Percentiles rank a stretch among this genome's conserved stretches.
Evolutionary conservation across 2,797 vertebrate species (phyloP).

Genomic region (Leptoclinus maculatus): DNA sequence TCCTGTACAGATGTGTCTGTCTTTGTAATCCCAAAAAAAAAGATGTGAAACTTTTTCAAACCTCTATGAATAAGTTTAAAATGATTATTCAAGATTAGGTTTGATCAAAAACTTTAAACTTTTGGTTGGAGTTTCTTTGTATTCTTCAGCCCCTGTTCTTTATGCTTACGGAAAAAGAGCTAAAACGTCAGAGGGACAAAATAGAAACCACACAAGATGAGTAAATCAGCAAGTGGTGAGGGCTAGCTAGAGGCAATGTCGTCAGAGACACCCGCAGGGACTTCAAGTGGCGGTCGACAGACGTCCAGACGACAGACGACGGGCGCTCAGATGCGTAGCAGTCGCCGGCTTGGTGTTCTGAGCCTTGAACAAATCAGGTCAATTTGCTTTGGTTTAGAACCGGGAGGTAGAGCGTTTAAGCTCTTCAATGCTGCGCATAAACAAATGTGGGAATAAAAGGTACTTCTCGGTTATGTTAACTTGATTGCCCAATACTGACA

Average conservation of each 20-base stretch:
- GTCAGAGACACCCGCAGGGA: background rate
- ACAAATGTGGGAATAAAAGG: slow-evolving; percentile 29
- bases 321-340: background rate
- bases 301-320: background rate
- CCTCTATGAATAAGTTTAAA: background rate
- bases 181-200: background rate
- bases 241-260: background rate
- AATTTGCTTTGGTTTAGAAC: background rate
- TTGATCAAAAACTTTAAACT: background rate
- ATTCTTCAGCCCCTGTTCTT: background rate
- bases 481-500: slow-evolving; percentile 1
- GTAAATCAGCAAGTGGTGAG: background rate
- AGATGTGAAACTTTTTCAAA: background rate
- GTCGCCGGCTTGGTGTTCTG: background rate
- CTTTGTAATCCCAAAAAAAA: background rate
- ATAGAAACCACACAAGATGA: slow-evolving; percentile 7
- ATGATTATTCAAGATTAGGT: background rate
- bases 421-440: slow-evolving; percentile 6
- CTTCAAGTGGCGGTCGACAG: slow-evolving; percentile 4
- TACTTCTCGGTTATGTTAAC: slow-evolving; percentile 1
- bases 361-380: slow-evolving; percentile 9
- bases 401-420: background rate
- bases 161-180: background rate
- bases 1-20: background rate
- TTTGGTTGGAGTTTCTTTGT: background rate